Percentiles rank a stretch among this genome's conserved stretches.
Conservation (phyloP, 1,140 invertebrate genomes). For the Episyrphus balteatus region DNA sequence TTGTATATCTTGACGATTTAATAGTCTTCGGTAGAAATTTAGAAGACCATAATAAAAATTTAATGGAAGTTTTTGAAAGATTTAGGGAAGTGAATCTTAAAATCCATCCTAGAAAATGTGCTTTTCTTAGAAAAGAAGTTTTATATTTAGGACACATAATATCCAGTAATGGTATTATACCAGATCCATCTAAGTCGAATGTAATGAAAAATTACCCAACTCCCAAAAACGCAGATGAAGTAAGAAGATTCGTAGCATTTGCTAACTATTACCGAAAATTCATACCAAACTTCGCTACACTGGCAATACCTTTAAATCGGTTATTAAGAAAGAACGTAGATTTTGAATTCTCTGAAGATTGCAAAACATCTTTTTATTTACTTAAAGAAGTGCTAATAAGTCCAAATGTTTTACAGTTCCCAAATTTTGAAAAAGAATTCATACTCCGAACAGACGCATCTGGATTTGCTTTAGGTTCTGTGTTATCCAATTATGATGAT, state of each 20-base stretch:
- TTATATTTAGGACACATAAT: slow-evolving; percentile 25
- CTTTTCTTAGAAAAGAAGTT: slow-evolving; percentile 17
- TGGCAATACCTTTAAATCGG: no score
- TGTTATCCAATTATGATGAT: slow-evolving; percentile 7
- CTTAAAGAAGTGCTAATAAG: slow-evolving; percentile 4
- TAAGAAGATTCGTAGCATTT: slow-evolving; percentile 9
- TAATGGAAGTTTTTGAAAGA: background rate
- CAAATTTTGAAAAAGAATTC: no score
- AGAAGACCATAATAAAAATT: no score
- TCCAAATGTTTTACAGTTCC: background rate
- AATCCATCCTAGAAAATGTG: background rate
- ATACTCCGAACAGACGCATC: no score
- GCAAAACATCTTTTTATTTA: slow-evolving; percentile 1
- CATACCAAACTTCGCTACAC: background rate
- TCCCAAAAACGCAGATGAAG: slow-evolving; percentile 19
- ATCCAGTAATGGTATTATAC: slow-evolving; percentile 6
- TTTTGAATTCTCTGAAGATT: background rate
- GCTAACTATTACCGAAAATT: slow-evolving; percentile 4
- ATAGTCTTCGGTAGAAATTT: no score
- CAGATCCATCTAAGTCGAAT: slow-evolving; percentile 14
- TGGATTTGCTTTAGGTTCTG: no score
- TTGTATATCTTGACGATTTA: no score
- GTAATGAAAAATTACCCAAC: slow-evolving; percentile 16
- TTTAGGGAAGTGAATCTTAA: slow-evolving; percentile 9
- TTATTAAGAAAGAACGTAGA: background rate